These are phyloP conservation scores for Eupithecia inturbata DNA, from an alignment of 2,888 invertebrate genomes.

Conservation along the genomic window DNA sequence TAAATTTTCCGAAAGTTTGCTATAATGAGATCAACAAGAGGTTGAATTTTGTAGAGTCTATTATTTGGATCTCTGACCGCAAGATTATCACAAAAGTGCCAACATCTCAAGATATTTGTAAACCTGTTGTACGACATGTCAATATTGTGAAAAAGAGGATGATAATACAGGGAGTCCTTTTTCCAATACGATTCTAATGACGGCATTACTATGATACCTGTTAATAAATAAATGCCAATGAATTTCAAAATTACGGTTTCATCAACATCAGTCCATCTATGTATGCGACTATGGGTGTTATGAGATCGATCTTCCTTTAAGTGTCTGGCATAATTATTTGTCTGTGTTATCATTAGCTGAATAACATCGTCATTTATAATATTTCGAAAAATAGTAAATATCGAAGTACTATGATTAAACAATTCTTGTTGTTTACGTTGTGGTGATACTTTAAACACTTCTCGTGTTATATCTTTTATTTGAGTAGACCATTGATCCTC, in stretches of 20 bases:
- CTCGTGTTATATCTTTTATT: slow-evolving; percentile 17
- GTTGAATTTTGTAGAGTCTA: slow-evolving; percentile 34
- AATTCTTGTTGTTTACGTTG: slow-evolving; percentile 20
- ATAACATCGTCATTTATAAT: slow-evolving; percentile 21
- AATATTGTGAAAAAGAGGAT: slow-evolving; percentile 38
- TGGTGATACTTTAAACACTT: slow-evolving; percentile 13
- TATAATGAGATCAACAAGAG: slow-evolving; percentile 32
- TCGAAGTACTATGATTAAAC: slow-evolving; percentile 16
- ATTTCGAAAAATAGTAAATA: slow-evolving; percentile 19
- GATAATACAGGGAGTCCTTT: slow-evolving; percentile 35
- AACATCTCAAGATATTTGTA: slow-evolving; percentile 34
- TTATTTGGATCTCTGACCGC: slow-evolving; percentile 32
- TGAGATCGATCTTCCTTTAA: slow-evolving; percentile 20
- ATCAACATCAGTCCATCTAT: slow-evolving; percentile 13
- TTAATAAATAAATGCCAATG: slow-evolving; percentile 31
- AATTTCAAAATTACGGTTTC: slow-evolving; percentile 22
- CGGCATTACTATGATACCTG: slow-evolving; percentile 32
- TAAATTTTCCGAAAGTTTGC: slow-evolving; percentile 33
- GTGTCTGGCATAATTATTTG: slow-evolving; percentile 18
- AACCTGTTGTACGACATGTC: slow-evolving; percentile 38
- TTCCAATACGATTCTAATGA: slow-evolving; percentile 39
- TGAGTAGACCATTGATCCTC: slow-evolving; percentile 17
- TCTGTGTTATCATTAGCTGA: slow-evolving; percentile 20
- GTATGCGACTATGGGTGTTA: slow-evolving; percentile 16
- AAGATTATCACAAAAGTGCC: slow-evolving; percentile 37